Base-by-base conservation (phyloP, 35 echinoderm and acorn worm genomes). In the Lytechinus pictus region DNA sequence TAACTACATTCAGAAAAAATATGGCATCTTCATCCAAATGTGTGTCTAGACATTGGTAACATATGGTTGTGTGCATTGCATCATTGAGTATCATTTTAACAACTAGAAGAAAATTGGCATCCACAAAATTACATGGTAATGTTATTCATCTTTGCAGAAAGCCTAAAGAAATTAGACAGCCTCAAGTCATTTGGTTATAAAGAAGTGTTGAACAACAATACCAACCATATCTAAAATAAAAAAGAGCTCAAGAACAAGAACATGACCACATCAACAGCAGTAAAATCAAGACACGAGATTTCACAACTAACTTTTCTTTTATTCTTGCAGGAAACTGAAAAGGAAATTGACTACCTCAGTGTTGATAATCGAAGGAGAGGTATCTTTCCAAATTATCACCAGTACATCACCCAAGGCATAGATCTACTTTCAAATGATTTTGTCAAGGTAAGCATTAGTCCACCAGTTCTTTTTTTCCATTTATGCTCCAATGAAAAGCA, bases 371-470 rank as follows among this genome's bases (percentile, higher is more conserved):
- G 89, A 24, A 71, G 9, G 13, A 54, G 52, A 10, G 92, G 92
- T 58, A 86, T 5, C 14, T 13, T 72, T 6, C 57, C 91, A 14
- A 28, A 44, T 8, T 21, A 52, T 21, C 3, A n/a, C 11, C 24
- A 61, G n/a, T 87, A 12, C 54, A 52, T 61, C 27, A 53, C 14
- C 27, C 94, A 91, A 55, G 86, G 96, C 16, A 52, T 53, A 51
- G 54, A 52, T 56, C 87, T 95, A 19, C 58, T 96, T 14, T 87
- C 94, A 54, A 95, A 91, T 79, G 94, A 92, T n/a, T 96, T 96
- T 57, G 66, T 54, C 91, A 96, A 61, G 92, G 96, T 96, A 86
- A 92, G 51, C 54, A 44, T 14, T 54, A 52, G 88, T 87, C 33
- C 4, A 44, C 33, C n/a, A n/a, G n/a, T n/a, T n/a, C n/a, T n/a